Base-by-base conservation (phyloP, 2,113 vertebrate genomes). In the Heterotis niloticus region DNA sequence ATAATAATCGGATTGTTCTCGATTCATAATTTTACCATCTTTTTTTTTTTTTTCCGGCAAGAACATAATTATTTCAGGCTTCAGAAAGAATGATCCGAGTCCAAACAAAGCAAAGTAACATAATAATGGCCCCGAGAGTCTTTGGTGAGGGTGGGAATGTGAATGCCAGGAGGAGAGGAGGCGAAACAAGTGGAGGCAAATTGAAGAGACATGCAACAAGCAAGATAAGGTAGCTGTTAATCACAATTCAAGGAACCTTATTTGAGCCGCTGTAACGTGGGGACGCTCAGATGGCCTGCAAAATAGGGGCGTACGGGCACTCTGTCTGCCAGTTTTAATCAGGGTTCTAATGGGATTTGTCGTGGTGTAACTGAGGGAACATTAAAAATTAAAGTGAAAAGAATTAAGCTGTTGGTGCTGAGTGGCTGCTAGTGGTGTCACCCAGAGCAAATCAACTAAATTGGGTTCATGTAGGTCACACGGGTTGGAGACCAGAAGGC, bases 341-440 rank as follows among this genome's bases (percentile, higher is more conserved):
- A 5, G n/a, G 71, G 54, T 57, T 57, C 23, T 74, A 59, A 74
- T 59, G 56, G 71, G 71, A 59, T 74, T 74, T 74, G 52, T 56
- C 14, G 1, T 74, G 54, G 71, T 59, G 54, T 59, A 57, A 59
- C n/a, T 74, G 23, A 59, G 71, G 59, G 71, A 74, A 59, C 71
- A 74, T 74, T 74, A 74, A 74, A 74, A 59, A 74, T 59, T 74
- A 4, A 74, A 59, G n/a, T 56, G 54, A 57, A 26, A 74, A 72
- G 70, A 72, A 72, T 72, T 72, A 72, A 74, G 71, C 52, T 74
- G 56, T 59, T 57, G 71, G 24, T 28, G 51, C 54, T 5, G 54
- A 59, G 71, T 28, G 54, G 71, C 28, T 74, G 71, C 23, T 74
- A 74, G 71, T 52, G 51, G 71, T 74, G 54, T 28, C 52, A 18